phyloP scores from a whole-genome alignment of 1,140 invertebrate species.

The Bombus affinis region DNA sequence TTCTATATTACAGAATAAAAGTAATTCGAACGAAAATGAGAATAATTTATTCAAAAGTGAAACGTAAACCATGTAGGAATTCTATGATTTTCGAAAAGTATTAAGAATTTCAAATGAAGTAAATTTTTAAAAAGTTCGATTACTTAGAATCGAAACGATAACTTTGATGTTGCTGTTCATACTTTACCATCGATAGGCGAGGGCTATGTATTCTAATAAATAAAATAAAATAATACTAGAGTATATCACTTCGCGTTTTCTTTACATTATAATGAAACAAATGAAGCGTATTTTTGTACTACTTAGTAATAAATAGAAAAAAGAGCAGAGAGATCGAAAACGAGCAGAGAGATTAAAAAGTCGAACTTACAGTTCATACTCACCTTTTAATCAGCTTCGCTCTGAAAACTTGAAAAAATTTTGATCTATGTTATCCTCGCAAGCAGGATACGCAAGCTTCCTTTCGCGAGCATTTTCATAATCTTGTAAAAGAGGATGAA shows the following conservation, averaged over 20 bases:
- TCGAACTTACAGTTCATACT: background rate
- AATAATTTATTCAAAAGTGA: no score
- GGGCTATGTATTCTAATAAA: no score
- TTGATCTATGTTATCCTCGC: conserved; percentile 4
- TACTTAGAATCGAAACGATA: no score
- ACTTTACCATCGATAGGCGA: no score
- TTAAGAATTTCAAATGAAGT: no score
- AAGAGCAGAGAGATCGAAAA: background rate
- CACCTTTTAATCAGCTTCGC: conserved; percentile 1
- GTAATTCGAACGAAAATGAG: no score
- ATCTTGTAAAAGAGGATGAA: background rate
- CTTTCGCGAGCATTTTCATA: background rate
- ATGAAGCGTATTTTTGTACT: background rate
- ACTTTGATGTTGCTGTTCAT: no score
- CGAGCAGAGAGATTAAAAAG: background rate
- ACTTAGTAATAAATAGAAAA: background rate
- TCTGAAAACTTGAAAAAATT: background rate
- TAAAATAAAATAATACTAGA: no score
- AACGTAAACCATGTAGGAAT: no score
- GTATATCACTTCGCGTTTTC: background rate
- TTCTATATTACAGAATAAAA: no score
- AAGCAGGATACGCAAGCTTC: background rate
- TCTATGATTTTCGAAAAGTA: no score
- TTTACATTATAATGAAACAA: background rate
- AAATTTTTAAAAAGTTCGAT: no score